Percentiles rank a stretch among this genome's conserved stretches.
Conservation (phyloP, 1,140 invertebrate genomes). For the Eupristina koningsbergeri region DNA sequence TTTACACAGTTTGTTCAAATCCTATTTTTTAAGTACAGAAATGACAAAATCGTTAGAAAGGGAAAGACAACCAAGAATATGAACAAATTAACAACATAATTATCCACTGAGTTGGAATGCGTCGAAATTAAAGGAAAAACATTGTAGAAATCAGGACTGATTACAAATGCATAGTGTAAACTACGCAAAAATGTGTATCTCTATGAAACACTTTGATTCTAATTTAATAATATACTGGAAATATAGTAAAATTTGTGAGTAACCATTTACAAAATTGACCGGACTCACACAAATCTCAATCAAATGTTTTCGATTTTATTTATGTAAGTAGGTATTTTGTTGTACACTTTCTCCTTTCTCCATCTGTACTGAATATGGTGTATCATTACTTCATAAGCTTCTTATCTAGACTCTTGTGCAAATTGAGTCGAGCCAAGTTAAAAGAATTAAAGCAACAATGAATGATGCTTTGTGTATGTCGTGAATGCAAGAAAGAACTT, state of each 20-base stretch:
- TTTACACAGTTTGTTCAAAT: conserved; percentile 32
- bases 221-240: conserved; percentile 22
- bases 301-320: conserved; percentile 31
- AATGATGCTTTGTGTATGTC: conserved; percentile 57
- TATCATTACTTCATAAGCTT: conserved; percentile 42
- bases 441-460: conserved; percentile 47
- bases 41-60: conserved; percentile 42
- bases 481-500: conserved; percentile 57
- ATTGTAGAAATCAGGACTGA: conserved; percentile 40
- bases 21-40: conserved; percentile 41
- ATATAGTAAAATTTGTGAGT: conserved; percentile 39
- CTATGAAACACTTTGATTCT: conserved; percentile 29
- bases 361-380: conserved; percentile 49
- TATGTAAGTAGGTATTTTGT: conserved; percentile 31
- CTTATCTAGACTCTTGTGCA: conserved; percentile 43
- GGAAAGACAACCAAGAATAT: conserved; percentile 46
- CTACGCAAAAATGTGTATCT: conserved; percentile 30
- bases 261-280: conserved; percentile 31
- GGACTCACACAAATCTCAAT: conserved; percentile 33
- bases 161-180: conserved; percentile 30
- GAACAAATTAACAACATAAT: conserved; percentile 34
- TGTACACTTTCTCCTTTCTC: conserved; percentile 49
- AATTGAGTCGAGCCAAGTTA: conserved; percentile 44
- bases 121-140: conserved; percentile 47
- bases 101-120: conserved; percentile 28